phyloP scores from a whole-genome alignment of 2,797 vertebrate genomes.

The Peromyscus melanophrys region DNA sequence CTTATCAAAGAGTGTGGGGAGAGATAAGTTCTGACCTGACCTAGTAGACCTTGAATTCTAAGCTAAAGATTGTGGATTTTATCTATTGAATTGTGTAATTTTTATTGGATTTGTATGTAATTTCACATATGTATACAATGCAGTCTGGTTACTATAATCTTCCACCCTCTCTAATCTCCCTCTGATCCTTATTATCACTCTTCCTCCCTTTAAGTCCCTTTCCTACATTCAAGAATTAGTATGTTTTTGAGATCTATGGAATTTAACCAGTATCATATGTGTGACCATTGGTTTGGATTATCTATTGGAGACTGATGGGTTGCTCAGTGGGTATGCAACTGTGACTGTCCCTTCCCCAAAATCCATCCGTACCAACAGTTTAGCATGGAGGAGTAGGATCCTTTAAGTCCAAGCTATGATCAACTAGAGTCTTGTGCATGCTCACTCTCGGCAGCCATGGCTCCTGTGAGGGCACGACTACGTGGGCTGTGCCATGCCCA shows the following conservation, averaged over 20 bases:
- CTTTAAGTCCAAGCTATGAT: not conserved
- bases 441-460: not conserved
- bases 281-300: not conserved
- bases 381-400: not conserved
- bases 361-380: not conserved
- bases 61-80: not conserved
- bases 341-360: not conserved
- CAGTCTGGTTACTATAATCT: not conserved
- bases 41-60: not conserved
- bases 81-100: not conserved
- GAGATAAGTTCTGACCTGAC: not conserved
- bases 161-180: not conserved
- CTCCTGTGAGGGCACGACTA: not conserved
- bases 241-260: not conserved
- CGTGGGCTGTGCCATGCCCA: not conserved
- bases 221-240: not conserved
- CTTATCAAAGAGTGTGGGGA: not conserved
- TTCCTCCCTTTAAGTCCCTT: not conserved
- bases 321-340: not conserved
- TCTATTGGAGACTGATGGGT: not conserved
- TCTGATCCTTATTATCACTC: not conserved
- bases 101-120: not conserved
- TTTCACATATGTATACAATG: not conserved
- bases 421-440: not conserved
- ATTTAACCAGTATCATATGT: not conserved